Evolutionary conservation across 2,888 invertebrate genomes (phyloP).

Genomic region (Lacanobia wlatinum): DNA sequence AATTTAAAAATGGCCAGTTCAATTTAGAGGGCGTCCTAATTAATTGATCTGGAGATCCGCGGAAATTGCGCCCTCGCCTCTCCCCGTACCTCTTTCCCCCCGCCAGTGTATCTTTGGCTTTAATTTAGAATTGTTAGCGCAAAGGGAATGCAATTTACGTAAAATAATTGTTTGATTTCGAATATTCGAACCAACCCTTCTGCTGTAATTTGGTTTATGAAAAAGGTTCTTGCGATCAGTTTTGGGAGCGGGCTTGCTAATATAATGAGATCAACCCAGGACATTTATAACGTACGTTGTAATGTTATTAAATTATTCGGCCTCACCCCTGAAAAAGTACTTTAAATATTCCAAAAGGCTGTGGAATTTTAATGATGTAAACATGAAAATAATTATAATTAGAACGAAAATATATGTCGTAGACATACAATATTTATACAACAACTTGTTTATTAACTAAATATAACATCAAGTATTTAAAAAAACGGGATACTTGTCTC

Average conservation of each 20-base stretch:
- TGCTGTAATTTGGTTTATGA: conserved; percentile 81
- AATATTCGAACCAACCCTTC: conserved; percentile 79
- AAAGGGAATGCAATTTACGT: conserved; percentile 90
- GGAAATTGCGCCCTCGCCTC: conserved; percentile 81
- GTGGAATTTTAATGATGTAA: conserved; percentile 37
- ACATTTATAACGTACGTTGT: conserved; percentile 58
- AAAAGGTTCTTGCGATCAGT: conserved; percentile 68
- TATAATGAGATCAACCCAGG: conserved; percentile 67
- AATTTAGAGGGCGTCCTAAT: conserved; percentile 86
- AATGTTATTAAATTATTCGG: conserved; percentile 39
- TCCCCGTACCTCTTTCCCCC: conserved; percentile 57
- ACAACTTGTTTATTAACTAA: not conserved
- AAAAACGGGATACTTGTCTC: too few species aligned
- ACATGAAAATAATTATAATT: conserved; percentile 14
- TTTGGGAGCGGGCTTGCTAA: conserved; percentile 61
- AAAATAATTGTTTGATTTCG: conserved; percentile 90
- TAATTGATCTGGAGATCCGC: conserved; percentile 89
- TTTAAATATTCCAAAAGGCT: conserved; percentile 20
- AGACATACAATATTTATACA: not conserved
- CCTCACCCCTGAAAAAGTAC: conserved; percentile 27
- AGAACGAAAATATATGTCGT: conserved; percentile 2
- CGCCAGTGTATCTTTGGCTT: conserved; percentile 87
- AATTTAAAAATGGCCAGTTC: conserved; percentile 79
- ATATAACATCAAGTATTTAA: not conserved
- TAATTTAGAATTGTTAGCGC: conserved; percentile 90